Conservation (phyloP, 2,888 invertebrate genomes). For the Ectemnius continuus region DNA sequence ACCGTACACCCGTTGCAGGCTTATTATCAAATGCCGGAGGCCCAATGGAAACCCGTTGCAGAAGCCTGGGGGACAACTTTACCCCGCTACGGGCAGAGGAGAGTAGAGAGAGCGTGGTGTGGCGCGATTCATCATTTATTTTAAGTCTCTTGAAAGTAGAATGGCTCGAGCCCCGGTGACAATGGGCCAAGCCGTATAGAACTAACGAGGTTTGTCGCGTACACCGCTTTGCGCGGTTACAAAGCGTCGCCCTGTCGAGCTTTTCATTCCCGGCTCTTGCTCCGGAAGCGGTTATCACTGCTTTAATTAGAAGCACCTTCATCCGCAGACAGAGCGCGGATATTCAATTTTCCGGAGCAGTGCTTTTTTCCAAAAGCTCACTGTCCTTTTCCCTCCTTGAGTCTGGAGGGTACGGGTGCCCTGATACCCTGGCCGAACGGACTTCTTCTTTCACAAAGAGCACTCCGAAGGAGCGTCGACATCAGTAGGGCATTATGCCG, state of each 20-base stretch:
- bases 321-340: no score
- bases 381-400: no score
- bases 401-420: no score
- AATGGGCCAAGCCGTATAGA: slow-evolving; percentile 25
- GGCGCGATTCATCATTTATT: slow-evolving; percentile 13
- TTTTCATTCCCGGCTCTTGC: background rate
- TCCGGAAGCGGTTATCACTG: background rate
- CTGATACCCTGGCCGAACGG: no score
- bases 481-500: slow-evolving; percentile 1
- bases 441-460: background rate
- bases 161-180: slow-evolving; percentile 10
- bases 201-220: slow-evolving; percentile 23
- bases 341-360: no score
- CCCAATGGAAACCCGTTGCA: slow-evolving; percentile 5
- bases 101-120: background rate
- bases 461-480: background rate
- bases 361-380: no score
- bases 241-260: background rate
- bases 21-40: slow-evolving; percentile 29
- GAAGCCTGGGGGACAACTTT: slow-evolving; percentile 29
- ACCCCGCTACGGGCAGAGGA: no score
- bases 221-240: background rate
- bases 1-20: slow-evolving; percentile 20
- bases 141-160: slow-evolving; percentile 1
- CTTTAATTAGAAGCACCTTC: background rate